A percentile compares a stretch with the other conserved stretches of the same genome.
These are phyloP conservation scores for Coelopa frigida DNA, from an alignment of 1,140 invertebrate species.

Conservation along the genomic window DNA sequence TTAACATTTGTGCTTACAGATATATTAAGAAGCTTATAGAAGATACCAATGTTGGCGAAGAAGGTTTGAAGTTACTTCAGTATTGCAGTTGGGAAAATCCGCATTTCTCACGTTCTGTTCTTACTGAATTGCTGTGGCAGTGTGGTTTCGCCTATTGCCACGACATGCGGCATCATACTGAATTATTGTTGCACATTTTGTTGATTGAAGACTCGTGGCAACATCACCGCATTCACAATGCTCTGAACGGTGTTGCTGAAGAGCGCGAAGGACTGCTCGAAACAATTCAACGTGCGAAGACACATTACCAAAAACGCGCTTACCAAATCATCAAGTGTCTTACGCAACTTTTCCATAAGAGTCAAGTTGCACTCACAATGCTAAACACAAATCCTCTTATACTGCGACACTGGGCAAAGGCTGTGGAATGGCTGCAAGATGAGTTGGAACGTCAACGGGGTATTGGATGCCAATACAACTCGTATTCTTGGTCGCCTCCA, in stretches of 20 bases:
- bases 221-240: conserved; percentile 83
- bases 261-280: conserved; percentile 90
- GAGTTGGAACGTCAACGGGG: conserved; percentile 69
- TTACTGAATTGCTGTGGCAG: conserved; percentile 88
- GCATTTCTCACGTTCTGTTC: conserved; percentile 77
- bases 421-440: conserved; percentile 91
- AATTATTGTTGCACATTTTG: conserved; percentile 79
- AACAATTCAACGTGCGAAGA: conserved; percentile 84
- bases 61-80: conserved; percentile 80
- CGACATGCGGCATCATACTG: conserved; percentile 85
- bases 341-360: conserved; percentile 82
- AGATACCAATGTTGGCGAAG: conserved; percentile 85
- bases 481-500: conserved; percentile 89
- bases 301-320: conserved; percentile 91
- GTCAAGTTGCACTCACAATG: conserved; percentile 65
- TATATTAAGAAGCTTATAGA: conserved; percentile 95
- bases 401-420: conserved; percentile 76
- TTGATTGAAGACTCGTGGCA: conserved; percentile 95
- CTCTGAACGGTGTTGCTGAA: conserved; percentile 82
- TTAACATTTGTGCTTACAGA: conserved; percentile 48
- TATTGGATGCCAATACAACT: conserved; percentile 57
- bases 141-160: conserved; percentile 93
- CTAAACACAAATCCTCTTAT: conserved; percentile 69
- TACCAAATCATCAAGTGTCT: conserved; percentile 97
- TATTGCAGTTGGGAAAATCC: conserved; percentile 97